Evolutionary conservation across 2,888 invertebrate species (phyloP), one percentile per base, ranked within the genome.

Genomic region (Rotaria socialis): DNA sequence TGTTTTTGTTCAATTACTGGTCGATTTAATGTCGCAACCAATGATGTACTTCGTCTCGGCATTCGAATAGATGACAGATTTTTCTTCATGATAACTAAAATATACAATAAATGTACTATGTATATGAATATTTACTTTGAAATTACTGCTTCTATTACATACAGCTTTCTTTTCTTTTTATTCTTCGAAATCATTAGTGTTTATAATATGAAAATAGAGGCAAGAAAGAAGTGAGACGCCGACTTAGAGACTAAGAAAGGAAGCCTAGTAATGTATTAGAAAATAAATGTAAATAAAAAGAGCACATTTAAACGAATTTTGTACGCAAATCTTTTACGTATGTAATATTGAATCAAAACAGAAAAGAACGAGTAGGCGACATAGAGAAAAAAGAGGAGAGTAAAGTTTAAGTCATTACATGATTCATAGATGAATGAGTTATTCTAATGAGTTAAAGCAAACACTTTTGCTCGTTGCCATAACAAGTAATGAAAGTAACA

Each of bases 1-100:
- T 43, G 43, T n/a, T 80, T 43, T 80, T 16, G 47, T 47, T 80
- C 47, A 47, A 47, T 80, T 35, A 67, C 11, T 35, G 67, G 67
- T 35, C 67, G 35, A 67, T 16, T 67, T 19, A 67, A 19, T 43
- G 80, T 80, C 0, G 80, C n/a, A 43, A 80, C 47, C 47, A 80
- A 4, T 80, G 80, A 80, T 47, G 47, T 22, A 80, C 80, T 80
- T 47, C 80, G 80, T 80, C 47, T 80, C 22, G 80, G 80, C n/a
- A 19, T 35, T 67, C 35, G 35, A 41, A 2, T 67, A 35, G 14
- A 35, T 27, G 67, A 41, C 19, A 35, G n/a, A 67, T 7, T 27
- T 67, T 67, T 67, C 2, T 67, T 67, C 67, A 67, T 67, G 2
- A 35, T 67, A 16, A 67, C 67, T 67, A 35, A 67, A 55, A 67